phyloP scores from a whole-genome alignment of 2,797 vertebrate species.

The Semotilus atromaculatus region DNA sequence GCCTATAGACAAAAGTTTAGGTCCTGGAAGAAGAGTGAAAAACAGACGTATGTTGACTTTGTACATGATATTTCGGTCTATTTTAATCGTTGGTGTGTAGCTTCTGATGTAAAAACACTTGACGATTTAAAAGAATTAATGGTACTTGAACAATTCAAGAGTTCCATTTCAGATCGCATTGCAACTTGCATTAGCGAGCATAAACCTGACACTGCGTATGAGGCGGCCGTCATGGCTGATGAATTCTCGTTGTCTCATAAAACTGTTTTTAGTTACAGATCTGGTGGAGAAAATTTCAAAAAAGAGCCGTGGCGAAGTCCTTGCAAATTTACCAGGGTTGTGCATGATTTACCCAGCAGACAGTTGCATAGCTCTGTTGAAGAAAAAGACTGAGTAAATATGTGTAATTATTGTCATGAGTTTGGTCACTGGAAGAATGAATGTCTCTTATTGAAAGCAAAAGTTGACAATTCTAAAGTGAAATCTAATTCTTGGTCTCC shows the following conservation, averaged over 20 bases:
- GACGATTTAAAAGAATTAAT: not conserved
- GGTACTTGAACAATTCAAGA: not conserved
- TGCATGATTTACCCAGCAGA: too few species aligned
- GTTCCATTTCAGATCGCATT: not conserved
- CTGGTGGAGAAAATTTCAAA: not conserved
- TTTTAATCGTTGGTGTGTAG: not conserved
- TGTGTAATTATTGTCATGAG: too few species aligned
- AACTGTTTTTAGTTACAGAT: not conserved
- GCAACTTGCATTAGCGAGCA: not conserved
- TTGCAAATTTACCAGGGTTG: not conserved
- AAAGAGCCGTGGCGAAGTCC: too few species aligned
- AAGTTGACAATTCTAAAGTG: too few species aligned
- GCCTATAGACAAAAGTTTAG: conserved; percentile 23
- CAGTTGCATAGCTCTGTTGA: not conserved
- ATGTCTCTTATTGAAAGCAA: too few species aligned
- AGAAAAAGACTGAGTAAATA: not conserved
- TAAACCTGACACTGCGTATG: not conserved
- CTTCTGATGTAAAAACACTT: not conserved
- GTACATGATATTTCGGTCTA: not conserved
- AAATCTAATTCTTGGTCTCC: too few species aligned
- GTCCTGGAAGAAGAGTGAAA: not conserved
- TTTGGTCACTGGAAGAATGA: too few species aligned
- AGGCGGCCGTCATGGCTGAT: not conserved
- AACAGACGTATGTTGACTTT: conserved; percentile 29
- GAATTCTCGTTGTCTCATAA: not conserved